Base-by-base conservation (phyloP, 2,888 invertebrate genomes). In the Drosophila flavopinicola region DNA sequence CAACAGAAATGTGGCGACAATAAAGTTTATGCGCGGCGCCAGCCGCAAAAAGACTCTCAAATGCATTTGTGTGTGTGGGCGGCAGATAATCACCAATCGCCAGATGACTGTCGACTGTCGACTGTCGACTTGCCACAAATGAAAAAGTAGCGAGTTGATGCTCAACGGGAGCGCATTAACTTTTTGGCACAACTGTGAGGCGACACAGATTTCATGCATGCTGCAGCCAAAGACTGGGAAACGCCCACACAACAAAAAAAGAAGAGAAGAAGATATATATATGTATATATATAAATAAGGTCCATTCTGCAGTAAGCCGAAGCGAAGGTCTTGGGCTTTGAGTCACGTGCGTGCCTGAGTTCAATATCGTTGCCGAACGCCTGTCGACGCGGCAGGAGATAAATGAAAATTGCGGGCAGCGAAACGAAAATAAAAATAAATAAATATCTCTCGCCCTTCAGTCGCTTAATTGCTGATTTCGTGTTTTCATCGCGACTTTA, bases 1-100 rank as follows among this genome's bases (percentile, higher is more conserved):
- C 87, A 88, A 78, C 85, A 60, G 63, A 72, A 83, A 76, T 77
- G 82, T 82, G 85, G 85, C 88, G 87, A 88, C 87, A 87, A 79
- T 87, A 87, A 87, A 88, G 71, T 82, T 85, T 86, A 80, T 78
- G 70, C 60, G 37, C 80, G 76, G 77, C 84, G 75, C 80, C 84
- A 77, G 49, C 41, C 48, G 30, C 61, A 47, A 59, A 57, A 44
- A 44, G 30, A 52, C 6, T 10, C 13, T 11, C 13, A 33, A 41
- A 29, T 51, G 64, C 49, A 58, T 66, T 29, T 47, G 52, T 56
- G 54, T 29, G 23, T 23, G 32, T n/a, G 23, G 23, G 35, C n/a
- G 29, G 20, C 4, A 56, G 42, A 58, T 58, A 56, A 58, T 58
- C 58, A 56, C 56, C 42, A 33, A 44, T 42, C 15, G 63, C 23